Conservation (phyloP, 2,113 vertebrate genomes). For the Hepsetus odoe region DNA sequence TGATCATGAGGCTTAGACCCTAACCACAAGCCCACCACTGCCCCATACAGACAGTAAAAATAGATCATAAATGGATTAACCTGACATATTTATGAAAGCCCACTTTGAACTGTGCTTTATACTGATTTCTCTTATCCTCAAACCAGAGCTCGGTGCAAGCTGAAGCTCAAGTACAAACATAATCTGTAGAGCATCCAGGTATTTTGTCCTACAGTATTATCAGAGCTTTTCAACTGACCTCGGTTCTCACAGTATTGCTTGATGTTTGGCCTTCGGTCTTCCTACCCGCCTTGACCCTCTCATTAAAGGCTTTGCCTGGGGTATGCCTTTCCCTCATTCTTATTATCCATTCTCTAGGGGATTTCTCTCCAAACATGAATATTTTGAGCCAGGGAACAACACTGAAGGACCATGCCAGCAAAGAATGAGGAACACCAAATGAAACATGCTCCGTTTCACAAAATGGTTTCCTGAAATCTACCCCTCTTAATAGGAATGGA, state of each 20-base stretch:
- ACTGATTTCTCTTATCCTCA: not conserved
- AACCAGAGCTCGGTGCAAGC: not conserved
- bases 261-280: constrained; percentile 5
- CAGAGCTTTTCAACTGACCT: not conserved
- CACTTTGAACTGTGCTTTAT: not conserved
- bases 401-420: constrained; percentile 48
- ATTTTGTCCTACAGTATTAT: not conserved
- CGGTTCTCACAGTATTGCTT: constrained; percentile 25
- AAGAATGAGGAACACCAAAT: constrained; percentile 52
- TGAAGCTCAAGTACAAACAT: not conserved
- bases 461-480: constrained; percentile 62
- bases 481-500: constrained; percentile 54
- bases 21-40: too few relatives aligned
- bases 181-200: not conserved
- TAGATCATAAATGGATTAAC: too few relatives aligned
- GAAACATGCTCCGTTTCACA: constrained; percentile 50
- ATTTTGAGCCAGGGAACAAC: constrained; percentile 46
- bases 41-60: too few relatives aligned
- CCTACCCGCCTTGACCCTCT: constrained; percentile 34
- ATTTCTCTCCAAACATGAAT: constrained; percentile 48
- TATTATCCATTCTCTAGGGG: constrained; percentile 40
- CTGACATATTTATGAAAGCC: too few relatives aligned
- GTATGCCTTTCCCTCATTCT: constrained; percentile 37
- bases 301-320: constrained; percentile 36
- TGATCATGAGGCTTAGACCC: too few relatives aligned